phyloP scores from a whole-genome alignment of 2,888 invertebrate genomes.

The Epsilonema sp. region DNA sequence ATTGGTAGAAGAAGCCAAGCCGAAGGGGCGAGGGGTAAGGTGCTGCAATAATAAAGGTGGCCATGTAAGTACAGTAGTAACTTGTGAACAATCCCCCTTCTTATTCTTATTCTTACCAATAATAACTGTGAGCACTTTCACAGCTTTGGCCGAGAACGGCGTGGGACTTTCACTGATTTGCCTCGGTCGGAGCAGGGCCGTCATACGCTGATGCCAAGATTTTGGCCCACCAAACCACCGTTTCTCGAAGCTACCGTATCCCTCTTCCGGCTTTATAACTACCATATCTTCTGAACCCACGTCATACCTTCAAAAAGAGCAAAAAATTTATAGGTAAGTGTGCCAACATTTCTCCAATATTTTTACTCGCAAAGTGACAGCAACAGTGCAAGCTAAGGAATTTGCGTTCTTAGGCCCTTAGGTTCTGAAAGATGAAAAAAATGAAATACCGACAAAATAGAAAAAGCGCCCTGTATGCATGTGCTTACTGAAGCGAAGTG shows the following conservation, averaged over 20 bases:
- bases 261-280: background rate
- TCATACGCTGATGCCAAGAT: background rate
- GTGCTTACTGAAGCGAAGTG: background rate
- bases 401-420: no score
- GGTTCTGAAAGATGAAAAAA: no score
- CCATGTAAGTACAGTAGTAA: no score
- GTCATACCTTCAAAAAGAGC: background rate
- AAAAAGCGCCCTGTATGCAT: no score
- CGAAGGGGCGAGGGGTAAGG: no score
- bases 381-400: no score
- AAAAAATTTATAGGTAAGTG: background rate
- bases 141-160: background rate
- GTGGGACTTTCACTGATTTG: background rate
- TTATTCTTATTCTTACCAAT: no score
- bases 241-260: background rate
- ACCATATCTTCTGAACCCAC: background rate
- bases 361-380: no score
- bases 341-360: background rate
- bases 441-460: no score
- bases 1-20: no score
- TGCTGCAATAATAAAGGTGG: no score
- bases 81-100: no score
- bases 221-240: background rate
- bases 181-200: background rate
- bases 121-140: background rate